These are phyloP conservation scores for Hypena proboscidalis DNA, from an alignment of 2,888 invertebrate species.

Conservation along the genomic window DNA sequence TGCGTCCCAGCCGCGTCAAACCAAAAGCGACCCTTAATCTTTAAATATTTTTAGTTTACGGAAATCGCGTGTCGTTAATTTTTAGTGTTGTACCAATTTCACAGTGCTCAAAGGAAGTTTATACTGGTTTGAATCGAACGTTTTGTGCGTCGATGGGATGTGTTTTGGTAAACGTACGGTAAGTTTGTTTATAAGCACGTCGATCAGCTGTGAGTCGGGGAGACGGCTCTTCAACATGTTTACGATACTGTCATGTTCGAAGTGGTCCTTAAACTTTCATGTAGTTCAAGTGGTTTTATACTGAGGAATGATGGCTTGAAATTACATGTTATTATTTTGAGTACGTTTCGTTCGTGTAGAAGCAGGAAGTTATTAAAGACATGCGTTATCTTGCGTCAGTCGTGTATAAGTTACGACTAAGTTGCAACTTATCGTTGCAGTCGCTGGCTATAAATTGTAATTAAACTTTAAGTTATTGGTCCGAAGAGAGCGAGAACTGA, in stretches of 20 bases:
- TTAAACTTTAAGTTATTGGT: constrained; percentile 32
- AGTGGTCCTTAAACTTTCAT: constrained; percentile 25
- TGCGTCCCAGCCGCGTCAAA: constrained; percentile 50
- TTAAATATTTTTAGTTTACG: constrained; percentile 74
- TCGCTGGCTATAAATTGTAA: constrained; percentile 29
- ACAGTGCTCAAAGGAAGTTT: constrained; percentile 60
- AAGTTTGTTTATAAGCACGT: constrained; percentile 66
- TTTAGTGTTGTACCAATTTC: constrained; percentile 44
- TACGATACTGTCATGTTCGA: constrained; percentile 39
- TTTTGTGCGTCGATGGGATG: constrained; percentile 58
- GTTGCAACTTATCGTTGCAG: constrained; percentile 15
- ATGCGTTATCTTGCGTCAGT: constrained; percentile 32
- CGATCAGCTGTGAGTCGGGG: constrained; percentile 67
- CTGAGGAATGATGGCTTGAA: constrained; percentile 14
- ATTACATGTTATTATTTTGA: constrained; percentile 28
- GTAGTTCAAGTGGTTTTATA: constrained; percentile 27
- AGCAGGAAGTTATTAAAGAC: constrained; percentile 35
- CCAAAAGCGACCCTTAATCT: constrained; percentile 63
- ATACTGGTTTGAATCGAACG: constrained; percentile 51
- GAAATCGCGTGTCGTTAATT: constrained; percentile 63
- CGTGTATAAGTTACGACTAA: constrained; percentile 31
- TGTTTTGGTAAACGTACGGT: constrained; percentile 64
- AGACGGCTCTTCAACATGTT: constrained; percentile 32
- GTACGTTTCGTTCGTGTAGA: constrained; percentile 21
- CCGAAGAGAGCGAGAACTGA: constrained; percentile 5